Evolutionary conservation across 2,797 vertebrate genomes (phyloP), one percentile per base, ranked within the genome.

Genomic region (Lutjanus campechanus): DNA sequence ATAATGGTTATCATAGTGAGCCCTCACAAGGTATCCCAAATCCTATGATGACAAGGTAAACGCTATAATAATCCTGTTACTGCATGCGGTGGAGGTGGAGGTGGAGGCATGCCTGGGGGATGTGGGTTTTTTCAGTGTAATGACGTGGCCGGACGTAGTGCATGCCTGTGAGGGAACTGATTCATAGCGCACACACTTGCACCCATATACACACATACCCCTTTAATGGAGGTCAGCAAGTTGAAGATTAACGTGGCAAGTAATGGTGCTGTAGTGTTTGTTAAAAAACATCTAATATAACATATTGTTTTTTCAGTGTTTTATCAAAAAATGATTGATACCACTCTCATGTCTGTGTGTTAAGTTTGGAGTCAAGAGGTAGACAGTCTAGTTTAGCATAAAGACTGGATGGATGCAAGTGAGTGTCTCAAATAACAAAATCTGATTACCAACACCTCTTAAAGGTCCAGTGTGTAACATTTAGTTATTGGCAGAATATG

Each of bases 1-100:
- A 96, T 97, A 97, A 97, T 97, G 97, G 97, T 98, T 99, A 98
- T 98, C 97, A 97, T 97, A 98, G 96, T 95, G 96, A 98, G 85
- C 92, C 89, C 89, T 95, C 96, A 87, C 96, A 96, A 95, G 96
- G 96, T 97, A 95, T 97, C 95, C 96, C 96, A 93, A 97, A 97
- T 91, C 96, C 96, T 92, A 88, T 96, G 93, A 96, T 97, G 96
- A 95, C 94, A 95, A 99, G 97, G 97, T 98, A 98, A 98, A 95
- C 51, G 7, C 68, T 47, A 46, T 54, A 44, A 60, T 67, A 54
- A 82, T 77, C 22, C 20, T 79, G 67, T 77, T 79, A 54, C 75
- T 95, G 96, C 91, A 89, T 93, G 92, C 59, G 81, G 29, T 79
- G 63, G 71, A 36, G 29, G 29, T 36, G 29, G 73, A 49, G 82